A percentile compares a stretch with the other conserved stretches of the same genome.
Evolutionary conservation across 2,113 vertebrate species (phyloP).

Genomic region (Trematocara zebra): DNA sequence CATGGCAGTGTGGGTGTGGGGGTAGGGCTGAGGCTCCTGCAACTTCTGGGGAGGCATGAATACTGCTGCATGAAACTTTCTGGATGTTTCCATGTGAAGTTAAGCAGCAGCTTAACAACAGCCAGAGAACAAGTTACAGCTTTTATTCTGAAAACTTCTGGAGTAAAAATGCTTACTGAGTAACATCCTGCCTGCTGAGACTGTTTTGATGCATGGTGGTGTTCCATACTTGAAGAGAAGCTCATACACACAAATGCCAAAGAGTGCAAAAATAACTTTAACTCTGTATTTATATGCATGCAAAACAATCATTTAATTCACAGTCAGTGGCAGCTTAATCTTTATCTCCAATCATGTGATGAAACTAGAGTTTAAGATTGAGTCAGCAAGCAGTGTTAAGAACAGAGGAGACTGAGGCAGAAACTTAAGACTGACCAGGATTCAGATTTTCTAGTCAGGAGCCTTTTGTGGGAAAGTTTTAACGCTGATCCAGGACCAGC

Average conservation of each 20-base stretch:
- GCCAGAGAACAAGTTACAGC: background rate
- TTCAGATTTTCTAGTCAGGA: background rate
- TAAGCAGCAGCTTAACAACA: background rate
- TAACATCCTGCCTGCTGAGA: background rate
- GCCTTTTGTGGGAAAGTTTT: background rate
- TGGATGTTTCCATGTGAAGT: background rate
- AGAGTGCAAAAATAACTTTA: background rate
- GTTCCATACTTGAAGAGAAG: background rate
- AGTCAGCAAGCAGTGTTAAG: conserved; percentile 23
- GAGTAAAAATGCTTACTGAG: background rate
- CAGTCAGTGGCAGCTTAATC: background rate
- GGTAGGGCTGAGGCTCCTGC: background rate
- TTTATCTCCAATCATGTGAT: conserved; percentile 18
- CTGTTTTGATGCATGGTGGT: background rate
- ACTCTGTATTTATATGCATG: background rate
- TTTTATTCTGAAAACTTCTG: background rate
- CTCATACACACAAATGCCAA: background rate
- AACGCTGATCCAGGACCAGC: conserved; percentile 36
- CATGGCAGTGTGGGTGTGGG: conserved; percentile 62
- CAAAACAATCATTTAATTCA: background rate
- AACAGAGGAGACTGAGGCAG: background rate
- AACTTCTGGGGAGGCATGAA: background rate
- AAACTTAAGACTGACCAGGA: background rate
- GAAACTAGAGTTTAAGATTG: conserved; percentile 38
- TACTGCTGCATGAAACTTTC: background rate